Evolutionary conservation across 2,888 invertebrate species (phyloP).

Genomic region (Caenorhabditis uteleia): DNA sequence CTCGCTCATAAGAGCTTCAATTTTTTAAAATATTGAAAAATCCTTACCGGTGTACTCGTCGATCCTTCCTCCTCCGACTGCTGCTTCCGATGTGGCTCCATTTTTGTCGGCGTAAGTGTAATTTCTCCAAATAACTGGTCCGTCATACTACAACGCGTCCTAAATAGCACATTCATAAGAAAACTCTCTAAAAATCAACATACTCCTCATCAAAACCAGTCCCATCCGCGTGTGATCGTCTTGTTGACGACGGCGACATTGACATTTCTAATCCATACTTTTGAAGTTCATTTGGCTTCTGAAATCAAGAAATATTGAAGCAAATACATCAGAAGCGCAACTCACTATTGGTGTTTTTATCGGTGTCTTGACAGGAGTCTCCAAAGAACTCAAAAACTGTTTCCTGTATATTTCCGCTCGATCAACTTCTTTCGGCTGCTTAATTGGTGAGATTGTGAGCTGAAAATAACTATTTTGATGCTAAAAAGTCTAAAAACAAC

Average conservation of each 20-base stretch:
- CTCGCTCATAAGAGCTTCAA: too few species aligned
- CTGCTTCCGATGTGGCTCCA: too few species aligned
- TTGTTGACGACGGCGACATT: slow-evolving; percentile 19
- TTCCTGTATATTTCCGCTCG: neutral
- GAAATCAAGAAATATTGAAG: neutral
- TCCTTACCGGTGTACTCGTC: too few species aligned
- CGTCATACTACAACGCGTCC: slow-evolving; percentile 4
- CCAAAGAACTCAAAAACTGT: slow-evolving; percentile 14
- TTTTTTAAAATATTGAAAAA: too few species aligned
- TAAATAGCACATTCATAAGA: neutral
- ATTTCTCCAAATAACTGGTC: slow-evolving; percentile 9
- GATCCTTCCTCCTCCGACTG: too few species aligned
- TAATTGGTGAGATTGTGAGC: slow-evolving; percentile 4
- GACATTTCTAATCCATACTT: slow-evolving; percentile 26
- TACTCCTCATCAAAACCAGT: neutral
- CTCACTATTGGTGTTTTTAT: slow-evolving; percentile 16
- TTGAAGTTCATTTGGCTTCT: slow-evolving; percentile 4
- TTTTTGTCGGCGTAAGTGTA: slow-evolving; percentile 4
- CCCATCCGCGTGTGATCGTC: neutral
- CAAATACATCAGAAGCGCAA: neutral
- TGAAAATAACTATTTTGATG: neutral
- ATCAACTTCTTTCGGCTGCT: neutral
- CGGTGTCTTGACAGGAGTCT: slow-evolving; percentile 15
- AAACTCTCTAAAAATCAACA: too few species aligned
- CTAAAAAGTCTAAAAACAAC: neutral